A percentile compares a stretch with the other conserved stretches of the same genome.
These are phyloP conservation scores for Himalopsyche phryganea DNA, from an alignment of 1,140 invertebrate species.

Conservation along the genomic window DNA sequence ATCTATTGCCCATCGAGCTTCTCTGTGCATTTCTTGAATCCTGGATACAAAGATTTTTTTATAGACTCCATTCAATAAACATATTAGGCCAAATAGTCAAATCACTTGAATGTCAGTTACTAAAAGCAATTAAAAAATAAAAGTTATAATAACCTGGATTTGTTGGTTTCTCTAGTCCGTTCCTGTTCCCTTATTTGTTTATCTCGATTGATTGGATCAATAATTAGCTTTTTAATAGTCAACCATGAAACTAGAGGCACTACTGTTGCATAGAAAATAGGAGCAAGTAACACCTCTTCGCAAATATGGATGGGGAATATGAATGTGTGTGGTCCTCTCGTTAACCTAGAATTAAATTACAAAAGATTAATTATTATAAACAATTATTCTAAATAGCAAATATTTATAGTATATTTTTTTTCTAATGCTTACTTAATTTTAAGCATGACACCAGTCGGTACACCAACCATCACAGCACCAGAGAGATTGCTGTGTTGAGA, in stretches of 20 bases:
- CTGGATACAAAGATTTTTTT: no score
- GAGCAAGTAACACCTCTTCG: constrained; percentile 83
- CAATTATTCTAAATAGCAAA: no score
- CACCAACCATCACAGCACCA: constrained; percentile 77
- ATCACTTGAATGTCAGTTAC: no score
- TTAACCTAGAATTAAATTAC: constrained; percentile 61
- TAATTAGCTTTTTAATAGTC: constrained; percentile 77
- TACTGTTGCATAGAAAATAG: constrained; percentile 90
- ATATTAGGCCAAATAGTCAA: no score
- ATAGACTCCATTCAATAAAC: no score
- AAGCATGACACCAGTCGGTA: constrained; percentile 82
- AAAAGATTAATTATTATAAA: neutral
- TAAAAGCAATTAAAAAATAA: no score
- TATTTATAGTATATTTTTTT: no score
- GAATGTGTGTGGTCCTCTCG: constrained; percentile 83
- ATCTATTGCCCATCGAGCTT: constrained; percentile 80
- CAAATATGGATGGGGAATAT: constrained; percentile 86
- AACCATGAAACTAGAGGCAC: constrained; percentile 78
- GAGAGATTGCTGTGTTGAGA: constrained; percentile 86
- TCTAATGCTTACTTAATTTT: constrained; percentile 73
- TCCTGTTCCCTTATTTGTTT: constrained; percentile 72
- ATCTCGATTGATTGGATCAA: constrained; percentile 81
- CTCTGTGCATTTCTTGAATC: constrained; percentile 72
- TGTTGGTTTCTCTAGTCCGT: constrained; percentile 25
- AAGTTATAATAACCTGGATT: constrained; percentile 27